Percentiles rank a stretch among this genome's conserved stretches.
Evolutionary conservation across 2,888 invertebrate species (phyloP).

Genomic region (Drosophila aldrichi): DNA sequence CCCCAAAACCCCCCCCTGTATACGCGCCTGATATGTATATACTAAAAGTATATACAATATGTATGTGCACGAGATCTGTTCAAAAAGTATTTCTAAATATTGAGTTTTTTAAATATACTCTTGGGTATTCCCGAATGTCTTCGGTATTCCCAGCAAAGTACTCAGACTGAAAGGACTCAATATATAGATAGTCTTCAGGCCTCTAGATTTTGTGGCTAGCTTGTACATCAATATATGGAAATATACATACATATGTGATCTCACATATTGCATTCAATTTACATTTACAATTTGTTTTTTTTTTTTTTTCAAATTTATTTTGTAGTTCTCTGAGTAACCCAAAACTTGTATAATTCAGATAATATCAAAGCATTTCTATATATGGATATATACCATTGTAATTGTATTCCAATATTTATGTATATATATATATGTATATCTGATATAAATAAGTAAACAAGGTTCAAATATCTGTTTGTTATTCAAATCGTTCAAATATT

Average conservation of each 20-base stretch:
- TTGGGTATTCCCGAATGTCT: too few species aligned
- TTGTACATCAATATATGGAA: constrained; percentile 13
- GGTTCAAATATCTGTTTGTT: background rate
- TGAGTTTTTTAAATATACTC: background rate
- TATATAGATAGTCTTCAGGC: too few species aligned
- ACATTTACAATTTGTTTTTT: constrained; percentile 6
- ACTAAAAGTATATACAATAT: too few species aligned
- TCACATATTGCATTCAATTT: background rate
- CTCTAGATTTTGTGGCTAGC: too few species aligned
- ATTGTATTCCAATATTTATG: background rate
- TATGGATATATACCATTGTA: background rate
- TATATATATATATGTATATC: background rate
- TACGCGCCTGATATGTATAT: too few species aligned
- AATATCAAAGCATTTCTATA: background rate
- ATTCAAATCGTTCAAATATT: constrained; percentile 13
- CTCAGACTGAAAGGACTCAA: too few species aligned
- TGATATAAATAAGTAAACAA: constrained; percentile 12
- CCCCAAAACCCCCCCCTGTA: too few species aligned
- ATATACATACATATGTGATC: background rate
- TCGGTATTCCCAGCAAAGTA: too few species aligned
- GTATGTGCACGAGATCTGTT: background rate
- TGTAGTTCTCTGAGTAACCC: background rate
- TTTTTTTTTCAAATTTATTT: constrained; percentile 4
- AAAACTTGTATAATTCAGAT: constrained; percentile 16
- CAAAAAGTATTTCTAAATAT: background rate